Percentiles rank a stretch among this genome's conserved stretches.
Conservation (phyloP, 2,113 vertebrate species). For the Zapus hudsonius region DNA sequence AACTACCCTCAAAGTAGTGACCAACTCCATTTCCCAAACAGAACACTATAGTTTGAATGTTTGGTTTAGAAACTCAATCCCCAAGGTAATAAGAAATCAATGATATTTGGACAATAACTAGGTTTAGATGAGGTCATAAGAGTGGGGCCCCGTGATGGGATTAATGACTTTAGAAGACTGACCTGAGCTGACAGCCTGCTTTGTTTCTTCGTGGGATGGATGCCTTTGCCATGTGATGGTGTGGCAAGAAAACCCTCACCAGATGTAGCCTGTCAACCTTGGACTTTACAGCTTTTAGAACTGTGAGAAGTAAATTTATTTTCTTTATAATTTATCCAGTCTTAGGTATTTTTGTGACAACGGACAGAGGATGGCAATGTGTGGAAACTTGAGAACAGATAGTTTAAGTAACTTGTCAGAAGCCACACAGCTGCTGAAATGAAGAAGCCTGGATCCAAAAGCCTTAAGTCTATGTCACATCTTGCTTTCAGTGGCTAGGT, state of each 20-base stretch:
- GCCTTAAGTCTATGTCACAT: background rate
- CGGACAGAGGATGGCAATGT: no score
- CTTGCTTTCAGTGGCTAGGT: background rate
- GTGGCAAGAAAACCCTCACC: background rate
- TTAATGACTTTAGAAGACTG: background rate
- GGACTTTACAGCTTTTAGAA: background rate
- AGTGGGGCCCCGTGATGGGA: background rate
- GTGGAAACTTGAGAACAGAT: background rate
- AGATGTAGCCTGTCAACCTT: background rate
- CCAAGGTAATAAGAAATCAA: background rate
- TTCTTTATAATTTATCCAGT: background rate
- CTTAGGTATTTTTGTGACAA: background rate
- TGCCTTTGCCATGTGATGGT: rapidly evolving
- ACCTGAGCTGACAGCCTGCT: background rate
- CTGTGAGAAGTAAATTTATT: background rate
- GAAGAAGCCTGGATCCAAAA: background rate
- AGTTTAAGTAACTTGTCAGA: background rate
- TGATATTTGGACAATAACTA: background rate
- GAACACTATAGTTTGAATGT: background rate
- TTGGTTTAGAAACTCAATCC: background rate
- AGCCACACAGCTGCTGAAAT: background rate
- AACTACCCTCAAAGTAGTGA: background rate
- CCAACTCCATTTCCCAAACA: background rate
- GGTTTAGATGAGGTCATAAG: background rate
- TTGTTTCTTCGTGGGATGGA: background rate